These are phyloP conservation scores for Gymnothorax reevesii DNA, from an alignment of 2,797 vertebrate species.

Conservation along the genomic window DNA sequence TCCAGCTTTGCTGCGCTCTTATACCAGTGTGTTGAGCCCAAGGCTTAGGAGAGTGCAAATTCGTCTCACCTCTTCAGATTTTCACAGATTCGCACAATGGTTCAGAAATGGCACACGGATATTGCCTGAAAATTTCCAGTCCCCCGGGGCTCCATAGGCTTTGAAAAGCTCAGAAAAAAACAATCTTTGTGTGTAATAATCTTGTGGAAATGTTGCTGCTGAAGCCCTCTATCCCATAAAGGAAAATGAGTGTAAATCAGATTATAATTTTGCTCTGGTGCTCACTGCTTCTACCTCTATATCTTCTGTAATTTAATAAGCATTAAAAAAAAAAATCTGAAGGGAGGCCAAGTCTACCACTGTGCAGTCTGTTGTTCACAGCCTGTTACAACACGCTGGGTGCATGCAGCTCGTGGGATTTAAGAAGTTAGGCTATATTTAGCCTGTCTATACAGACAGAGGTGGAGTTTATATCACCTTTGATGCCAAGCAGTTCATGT, in stretches of 20 bases:
- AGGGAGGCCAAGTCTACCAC: neutral
- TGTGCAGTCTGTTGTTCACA: neutral
- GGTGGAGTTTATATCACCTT: neutral
- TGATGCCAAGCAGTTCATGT: constrained; percentile 16
- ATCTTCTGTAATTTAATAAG: neutral
- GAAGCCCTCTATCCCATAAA: neutral
- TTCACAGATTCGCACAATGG: neutral
- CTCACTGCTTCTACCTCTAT: neutral
- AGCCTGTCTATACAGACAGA: constrained; percentile 5
- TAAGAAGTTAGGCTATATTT: constrained; percentile 3
- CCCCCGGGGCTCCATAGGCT: neutral
- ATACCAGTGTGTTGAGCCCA: neutral
- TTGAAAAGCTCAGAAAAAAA: neutral
- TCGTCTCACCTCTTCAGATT: neutral
- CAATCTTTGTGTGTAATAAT: neutral
- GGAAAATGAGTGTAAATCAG: neutral
- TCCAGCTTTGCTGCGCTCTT: neutral
- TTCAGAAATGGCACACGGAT: neutral
- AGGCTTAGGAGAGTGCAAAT: neutral
- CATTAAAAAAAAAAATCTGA: neutral
- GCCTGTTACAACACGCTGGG: neutral
- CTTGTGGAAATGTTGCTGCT: neutral
- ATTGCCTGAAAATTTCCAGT: neutral
- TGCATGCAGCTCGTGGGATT: neutral
- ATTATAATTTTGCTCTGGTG: neutral